Evolutionary conservation across 2,888 invertebrate species (phyloP), one percentile per base, ranked within the genome.

Genomic region (Callosobruchus maculatus): DNA sequence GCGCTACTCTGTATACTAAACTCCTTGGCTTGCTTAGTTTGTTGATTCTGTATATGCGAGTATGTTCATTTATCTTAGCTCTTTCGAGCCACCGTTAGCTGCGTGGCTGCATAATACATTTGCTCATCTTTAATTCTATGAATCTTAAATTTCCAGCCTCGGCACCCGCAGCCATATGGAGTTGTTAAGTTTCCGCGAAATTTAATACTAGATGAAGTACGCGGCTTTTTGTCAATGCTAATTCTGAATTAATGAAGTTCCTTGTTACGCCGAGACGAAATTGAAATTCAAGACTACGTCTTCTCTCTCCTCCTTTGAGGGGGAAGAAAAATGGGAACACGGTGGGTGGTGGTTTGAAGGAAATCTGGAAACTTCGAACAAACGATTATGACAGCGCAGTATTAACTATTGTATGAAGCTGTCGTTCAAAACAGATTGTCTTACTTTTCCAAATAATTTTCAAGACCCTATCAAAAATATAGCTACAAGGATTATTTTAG

Each of bases 61-160:
- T 18, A 81, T 81, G 82, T 83, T 84, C 83, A 84, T 84, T 85
- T 84, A 85, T 85, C 84, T 83, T 84, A 68, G 83, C 84, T 84
- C 78, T 85, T 85, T 84, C 84, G 83, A 84, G 83, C 83, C 83
- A 82, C 83, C 82, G 81, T 49, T 18, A 49, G 49, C 49, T 18
- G 13, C 13, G 49, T 78, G 74, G 81, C 80, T 86, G 85, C 85
- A 86, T 86, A 85, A 86, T 85, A 84, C 83, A 86, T 84, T 81
- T 81, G 80, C 85, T 86, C 86, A 86, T 86, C 86, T 86, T 86
- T 86, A 86, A 86, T 87, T 86, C 86, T 82, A 86, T 86, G 86
- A 87, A 87, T 86, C 85, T 85, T 85, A 86, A 86, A 86, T 86
- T 82, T 80, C 75, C 73, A 74, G 74, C 74, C 77, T 78, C 76